Base-by-base conservation (phyloP, 1,140 invertebrate genomes). In the Dreissena rostriformis region DNA sequence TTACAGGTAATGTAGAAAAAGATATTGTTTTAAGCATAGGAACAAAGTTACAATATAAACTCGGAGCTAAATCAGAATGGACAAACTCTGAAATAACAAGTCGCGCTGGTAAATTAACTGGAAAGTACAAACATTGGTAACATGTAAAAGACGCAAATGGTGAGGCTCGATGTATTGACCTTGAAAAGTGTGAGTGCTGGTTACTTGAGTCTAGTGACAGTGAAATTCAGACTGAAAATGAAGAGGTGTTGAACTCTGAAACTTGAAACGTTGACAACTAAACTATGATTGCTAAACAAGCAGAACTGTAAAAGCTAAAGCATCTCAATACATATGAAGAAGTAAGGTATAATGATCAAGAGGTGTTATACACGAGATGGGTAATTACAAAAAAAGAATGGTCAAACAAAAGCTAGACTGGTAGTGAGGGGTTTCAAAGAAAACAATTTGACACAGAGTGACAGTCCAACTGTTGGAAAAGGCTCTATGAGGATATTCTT, bases 401-500 rank as follows among this genome's bases (percentile, higher is more conserved):
- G 71, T 12, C 74, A 65, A 1, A 55, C 55, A 14, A 87, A 65
- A 67, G 84, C 86, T 28, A 75, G 80, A 52, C 55, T 86, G 26
- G 85, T 87, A 22, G 82, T 76, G 22, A 24, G 86, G 63, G 86
- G 86, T 19, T 87, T 87, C 76, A 84, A 87, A 77, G 84, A 87
- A 72, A 6, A 86, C 1, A 71, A 5, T n/a, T 61, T 78, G 55
- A 75, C 84, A 22, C 74, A 68, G 28, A 83, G 63, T 55, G 84
- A 86, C 70, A 86, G 84, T 52, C 75, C 80, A 52, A 86, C 86
- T 14, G 70, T 86, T 55, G 66, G 70, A 19, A 87, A 87, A 83
- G 79, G 75, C 24, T 26, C 84, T 24, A 83, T 87, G 6, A 74
- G 80, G 57, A 72, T 85, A 66, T 76, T 86, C 68, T 77, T 84